These are phyloP conservation scores for Melitaea cinxia DNA, from an alignment of 1,140 invertebrate genomes.

Conservation along the genomic window DNA sequence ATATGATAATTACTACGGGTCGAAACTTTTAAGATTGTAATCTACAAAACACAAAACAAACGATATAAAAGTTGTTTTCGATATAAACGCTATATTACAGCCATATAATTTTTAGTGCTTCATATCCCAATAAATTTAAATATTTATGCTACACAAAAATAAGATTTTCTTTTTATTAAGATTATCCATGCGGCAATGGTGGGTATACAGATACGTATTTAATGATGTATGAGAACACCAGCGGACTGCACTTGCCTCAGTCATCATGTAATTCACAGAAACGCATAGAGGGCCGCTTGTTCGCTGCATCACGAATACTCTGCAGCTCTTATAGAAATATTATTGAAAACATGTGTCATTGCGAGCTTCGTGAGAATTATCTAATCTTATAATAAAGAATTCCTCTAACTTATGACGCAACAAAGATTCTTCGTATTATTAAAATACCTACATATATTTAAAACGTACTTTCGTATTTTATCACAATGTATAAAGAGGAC, in stretches of 20 bases:
- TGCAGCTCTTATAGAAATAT: slow-evolving; percentile 61
- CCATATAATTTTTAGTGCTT: slow-evolving; percentile 20
- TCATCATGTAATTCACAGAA: slow-evolving; percentile 69
- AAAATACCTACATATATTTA: no score
- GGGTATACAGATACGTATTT: slow-evolving; percentile 17
- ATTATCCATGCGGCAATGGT: slow-evolving; percentile 1
- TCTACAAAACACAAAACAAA: slow-evolving; percentile 23
- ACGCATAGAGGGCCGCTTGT: slow-evolving; percentile 65
- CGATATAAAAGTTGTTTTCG: slow-evolving; percentile 12
- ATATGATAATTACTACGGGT: slow-evolving; percentile 39
- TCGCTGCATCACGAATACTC: slow-evolving; percentile 46
- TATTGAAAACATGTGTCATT: slow-evolving; percentile 35
- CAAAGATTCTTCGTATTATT: not conserved
- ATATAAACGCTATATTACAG: slow-evolving; percentile 9
- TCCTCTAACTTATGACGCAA: slow-evolving; percentile 31
- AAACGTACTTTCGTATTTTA: not conserved
- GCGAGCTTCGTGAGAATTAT: slow-evolving; percentile 27
- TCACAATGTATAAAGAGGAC: not conserved
- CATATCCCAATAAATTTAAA: slow-evolving; percentile 15
- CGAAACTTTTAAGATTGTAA: slow-evolving; percentile 27
- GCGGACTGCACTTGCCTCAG: slow-evolving; percentile 43
- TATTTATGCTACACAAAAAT: slow-evolving; percentile 23
- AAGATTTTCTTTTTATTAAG: slow-evolving; percentile 13
- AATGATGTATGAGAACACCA: slow-evolving; percentile 53
- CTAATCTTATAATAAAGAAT: slow-evolving; percentile 14